These are phyloP conservation scores for Dicranocentrus wangi DNA, from an alignment of 2,888 invertebrate genomes.

Conservation along the genomic window DNA sequence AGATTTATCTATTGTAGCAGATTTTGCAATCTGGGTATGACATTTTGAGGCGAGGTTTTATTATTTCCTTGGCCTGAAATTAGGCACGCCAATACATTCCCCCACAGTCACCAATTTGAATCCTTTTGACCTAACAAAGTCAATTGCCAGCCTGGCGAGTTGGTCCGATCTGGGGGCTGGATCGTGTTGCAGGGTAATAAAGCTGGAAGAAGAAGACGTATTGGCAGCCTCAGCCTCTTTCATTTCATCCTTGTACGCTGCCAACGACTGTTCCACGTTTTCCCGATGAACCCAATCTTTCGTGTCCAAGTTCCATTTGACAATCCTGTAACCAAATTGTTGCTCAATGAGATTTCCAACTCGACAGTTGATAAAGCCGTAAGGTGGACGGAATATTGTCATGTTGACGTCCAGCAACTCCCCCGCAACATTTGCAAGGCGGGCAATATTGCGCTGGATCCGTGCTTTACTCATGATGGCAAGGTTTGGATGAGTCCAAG, in stretches of 20 bases:
- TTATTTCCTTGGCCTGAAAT: too few species aligned
- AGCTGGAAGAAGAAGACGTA: background rate
- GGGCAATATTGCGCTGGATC: background rate
- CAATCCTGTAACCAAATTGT: conserved; percentile 28
- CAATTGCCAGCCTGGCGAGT: background rate
- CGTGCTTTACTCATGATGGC: conserved; percentile 12
- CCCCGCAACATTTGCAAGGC: background rate
- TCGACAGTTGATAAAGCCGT: conserved; percentile 27
- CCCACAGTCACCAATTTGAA: conserved; percentile 43
- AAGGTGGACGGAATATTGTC: conserved; percentile 51
- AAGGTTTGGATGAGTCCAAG: conserved; percentile 37
- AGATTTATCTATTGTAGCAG: too few species aligned
- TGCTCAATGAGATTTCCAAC: conserved; percentile 23
- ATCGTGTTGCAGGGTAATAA: background rate
- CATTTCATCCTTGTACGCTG: conserved; percentile 13
- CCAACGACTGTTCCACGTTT: conserved; percentile 27
- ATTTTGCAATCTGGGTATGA: too few species aligned
- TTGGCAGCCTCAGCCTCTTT: background rate
- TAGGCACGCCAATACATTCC: conserved; percentile 60
- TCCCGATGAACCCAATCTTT: conserved; percentile 42
- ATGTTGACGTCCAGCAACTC: conserved; percentile 31
- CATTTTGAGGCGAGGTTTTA: too few species aligned
- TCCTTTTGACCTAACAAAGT: background rate
- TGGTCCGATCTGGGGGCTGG: background rate
- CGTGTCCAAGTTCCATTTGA: conserved; percentile 55